Evolutionary conservation across 2,113 vertebrate species (phyloP).

Genomic region (Callipepla californica): DNA sequence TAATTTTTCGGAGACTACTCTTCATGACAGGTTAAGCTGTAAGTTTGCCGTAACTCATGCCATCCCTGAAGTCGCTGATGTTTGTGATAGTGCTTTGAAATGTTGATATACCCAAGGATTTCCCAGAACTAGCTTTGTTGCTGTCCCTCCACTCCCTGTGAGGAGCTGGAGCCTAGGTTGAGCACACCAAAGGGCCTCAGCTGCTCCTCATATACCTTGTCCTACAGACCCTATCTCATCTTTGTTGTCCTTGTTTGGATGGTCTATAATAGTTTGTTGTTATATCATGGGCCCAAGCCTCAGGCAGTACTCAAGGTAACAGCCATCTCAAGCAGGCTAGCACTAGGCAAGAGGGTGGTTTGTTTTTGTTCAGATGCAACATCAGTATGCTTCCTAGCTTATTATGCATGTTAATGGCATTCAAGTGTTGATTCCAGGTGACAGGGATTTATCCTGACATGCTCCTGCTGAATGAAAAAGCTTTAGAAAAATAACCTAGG

Average conservation of each 20-base stretch:
- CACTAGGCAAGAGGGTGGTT: not conserved
- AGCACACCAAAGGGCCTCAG: no score
- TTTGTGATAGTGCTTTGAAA: slow-evolving; percentile 33
- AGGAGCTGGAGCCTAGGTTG: no score
- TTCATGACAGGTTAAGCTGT: slow-evolving; percentile 5
- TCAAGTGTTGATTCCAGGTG: not conserved
- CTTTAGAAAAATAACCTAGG: not conserved
- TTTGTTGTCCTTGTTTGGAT: no score
- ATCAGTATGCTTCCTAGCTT: not conserved
- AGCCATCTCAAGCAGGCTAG: not conserved
- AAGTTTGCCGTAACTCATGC: slow-evolving; percentile 15
- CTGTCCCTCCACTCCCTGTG: no score
- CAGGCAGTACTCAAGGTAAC: no score
- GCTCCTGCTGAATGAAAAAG: not conserved
- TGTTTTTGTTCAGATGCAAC: not conserved
- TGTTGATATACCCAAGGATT: not conserved
- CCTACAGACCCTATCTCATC: no score
- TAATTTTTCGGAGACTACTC: slow-evolving; percentile 4
- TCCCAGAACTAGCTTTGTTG: not conserved
- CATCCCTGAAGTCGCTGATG: not conserved
- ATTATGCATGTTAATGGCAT: no score
- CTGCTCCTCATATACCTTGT: no score
- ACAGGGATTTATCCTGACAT: not conserved
- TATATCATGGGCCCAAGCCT: no score
- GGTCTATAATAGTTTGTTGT: no score